Evolutionary conservation across 2,888 invertebrate species (phyloP).

Genomic region (Agrochola circellaris): DNA sequence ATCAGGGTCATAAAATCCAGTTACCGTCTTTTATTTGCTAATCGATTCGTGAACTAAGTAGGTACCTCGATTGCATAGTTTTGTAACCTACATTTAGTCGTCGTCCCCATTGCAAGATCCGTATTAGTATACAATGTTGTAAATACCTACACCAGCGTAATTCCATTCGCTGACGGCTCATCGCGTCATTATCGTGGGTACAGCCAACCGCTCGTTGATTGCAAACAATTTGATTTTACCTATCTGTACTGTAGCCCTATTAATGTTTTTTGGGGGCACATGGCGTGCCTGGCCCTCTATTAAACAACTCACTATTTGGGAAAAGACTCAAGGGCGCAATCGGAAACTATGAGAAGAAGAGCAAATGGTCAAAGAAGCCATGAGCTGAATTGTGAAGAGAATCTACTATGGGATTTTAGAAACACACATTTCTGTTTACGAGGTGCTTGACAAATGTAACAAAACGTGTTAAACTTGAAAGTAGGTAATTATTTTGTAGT

Average conservation of each 20-base stretch:
- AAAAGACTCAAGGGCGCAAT: background rate
- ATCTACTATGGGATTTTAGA: background rate
- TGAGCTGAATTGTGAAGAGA: background rate
- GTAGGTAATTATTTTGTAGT: background rate
- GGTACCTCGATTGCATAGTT: constrained; percentile 25
- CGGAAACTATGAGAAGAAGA: background rate
- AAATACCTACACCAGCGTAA: background rate
- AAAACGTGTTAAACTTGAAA: background rate
- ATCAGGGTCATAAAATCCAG: background rate
- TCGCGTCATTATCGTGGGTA: background rate
- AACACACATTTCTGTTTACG: background rate
- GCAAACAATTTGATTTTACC: constrained; percentile 1
- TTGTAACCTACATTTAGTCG: constrained; percentile 18
- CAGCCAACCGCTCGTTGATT: background rate
- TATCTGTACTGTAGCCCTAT: too few species aligned
- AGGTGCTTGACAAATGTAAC: background rate
- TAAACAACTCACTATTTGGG: too few species aligned
- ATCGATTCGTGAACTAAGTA: constrained; percentile 24
- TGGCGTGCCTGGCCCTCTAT: background rate
- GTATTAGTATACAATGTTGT: constrained; percentile 35
- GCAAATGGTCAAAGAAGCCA: background rate
- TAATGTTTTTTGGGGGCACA: background rate
- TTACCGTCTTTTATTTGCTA: background rate
- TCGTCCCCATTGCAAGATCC: constrained; percentile 18
- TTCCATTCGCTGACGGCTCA: constrained; percentile 4